phyloP scores from a whole-genome alignment of 2,797 vertebrate species.

The Coccyzus lansbergi region DNA sequence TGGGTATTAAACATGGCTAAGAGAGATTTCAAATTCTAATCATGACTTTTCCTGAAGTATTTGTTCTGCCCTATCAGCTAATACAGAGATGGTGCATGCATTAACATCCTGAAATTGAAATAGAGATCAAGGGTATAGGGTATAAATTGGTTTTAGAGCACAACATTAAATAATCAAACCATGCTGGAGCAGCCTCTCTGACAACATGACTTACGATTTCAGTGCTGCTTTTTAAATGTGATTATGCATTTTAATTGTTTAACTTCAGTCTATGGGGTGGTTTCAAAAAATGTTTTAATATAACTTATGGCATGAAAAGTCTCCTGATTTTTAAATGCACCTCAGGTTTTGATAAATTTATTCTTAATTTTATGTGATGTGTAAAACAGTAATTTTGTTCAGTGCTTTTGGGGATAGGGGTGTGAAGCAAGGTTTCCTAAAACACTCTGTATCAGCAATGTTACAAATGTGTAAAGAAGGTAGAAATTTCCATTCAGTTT shows the following conservation, averaged over 20 bases:
- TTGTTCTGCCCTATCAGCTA: constrained; percentile 66
- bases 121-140: constrained; percentile 62
- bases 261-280: not conserved
- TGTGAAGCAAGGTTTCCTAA: not conserved
- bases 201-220: constrained; percentile 49
- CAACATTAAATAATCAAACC: constrained; percentile 56
- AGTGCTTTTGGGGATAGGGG: not conserved
- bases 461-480: not conserved
- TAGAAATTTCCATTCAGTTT: not conserved
- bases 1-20: constrained; percentile 88
- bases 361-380: not conserved
- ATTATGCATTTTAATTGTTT: constrained; percentile 65
- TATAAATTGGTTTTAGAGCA: constrained; percentile 74
- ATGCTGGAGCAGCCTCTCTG: constrained; percentile 40
- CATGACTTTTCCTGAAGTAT: constrained; percentile 55
- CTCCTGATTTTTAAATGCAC: not conserved
- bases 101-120: constrained; percentile 59
- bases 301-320: not conserved
- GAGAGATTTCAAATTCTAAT: constrained; percentile 88
- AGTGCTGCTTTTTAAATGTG: constrained; percentile 50
- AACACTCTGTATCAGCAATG: not conserved
- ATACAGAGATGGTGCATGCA: constrained; percentile 22
- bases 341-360: not conserved
- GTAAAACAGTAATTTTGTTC: not conserved
- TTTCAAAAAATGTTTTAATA: constrained; percentile 46